Evolutionary conservation across 2,888 invertebrate genomes (phyloP), one percentile per base, ranked within the genome.

Genomic region (Malachius bipustulatus): DNA sequence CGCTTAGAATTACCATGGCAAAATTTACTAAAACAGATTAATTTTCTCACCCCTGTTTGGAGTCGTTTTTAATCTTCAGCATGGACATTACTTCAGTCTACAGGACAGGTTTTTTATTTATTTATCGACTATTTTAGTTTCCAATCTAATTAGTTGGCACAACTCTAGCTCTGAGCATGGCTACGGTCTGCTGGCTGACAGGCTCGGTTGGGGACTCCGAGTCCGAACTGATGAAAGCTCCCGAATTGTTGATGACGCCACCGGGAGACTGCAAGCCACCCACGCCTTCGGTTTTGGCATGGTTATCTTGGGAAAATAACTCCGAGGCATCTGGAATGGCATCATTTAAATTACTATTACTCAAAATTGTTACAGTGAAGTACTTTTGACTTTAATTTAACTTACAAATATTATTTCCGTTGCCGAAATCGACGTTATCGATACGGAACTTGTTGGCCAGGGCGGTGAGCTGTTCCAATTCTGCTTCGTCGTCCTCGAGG

Each of bases 161-260:
- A 36, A 63, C 60, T 47, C 60, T 59, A 30, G 62, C 62, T 36
- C 65, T 53, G 39, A 64, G 51, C 51, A 57, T 53, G 27, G 58
- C 56, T 32, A 65, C 59, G 9, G 64, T 63, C 46, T 64, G 63
- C 46, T 63, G 63, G 39, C 60, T 63, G 10, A 64, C 61, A 2
- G 69, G 69, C 45, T 69, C 69, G 8, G 69, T 67, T 2, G 69
- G 69, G 4, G 67, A 67, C 48, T 67, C 67, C 2, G 67, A 67
- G 45, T 67, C 67, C n/a, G 67, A 67, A 45, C 66, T 65, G 14
- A 59, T 61, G 40, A 57, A 59, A 41, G 60, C 57, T 4, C 57
- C 57, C 16, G 52, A 41, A 30, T 50, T 51, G 38, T 49, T 49
- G 16, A 36, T 36, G 4, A 33, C 35, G n/a, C n/a, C n/a, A n/a